phyloP scores from a whole-genome alignment of 2,113 vertebrate genomes.

The Cottus gobio region DNA sequence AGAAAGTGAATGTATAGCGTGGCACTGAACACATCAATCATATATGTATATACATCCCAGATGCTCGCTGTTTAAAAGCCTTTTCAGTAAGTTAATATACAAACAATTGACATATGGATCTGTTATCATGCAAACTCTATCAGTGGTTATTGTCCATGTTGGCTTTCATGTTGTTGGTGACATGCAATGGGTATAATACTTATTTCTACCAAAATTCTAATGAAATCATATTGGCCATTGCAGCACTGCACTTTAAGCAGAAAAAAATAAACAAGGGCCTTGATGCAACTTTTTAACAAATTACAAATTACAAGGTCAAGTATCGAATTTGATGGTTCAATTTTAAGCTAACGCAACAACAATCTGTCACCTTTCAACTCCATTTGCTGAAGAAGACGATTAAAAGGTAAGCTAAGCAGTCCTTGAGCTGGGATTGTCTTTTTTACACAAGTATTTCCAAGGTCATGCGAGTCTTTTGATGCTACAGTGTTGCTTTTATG shows the following conservation, averaged over 20 bases:
- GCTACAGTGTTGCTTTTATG: not conserved
- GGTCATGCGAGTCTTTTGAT: not conserved
- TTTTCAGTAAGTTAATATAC: not conserved
- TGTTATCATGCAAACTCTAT: too few relatives aligned
- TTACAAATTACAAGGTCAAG: not conserved
- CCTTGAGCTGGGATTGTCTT: not conserved
- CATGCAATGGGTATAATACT: not conserved
- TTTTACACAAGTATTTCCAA: not conserved
- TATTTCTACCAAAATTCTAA: not conserved
- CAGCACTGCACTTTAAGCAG: not conserved
- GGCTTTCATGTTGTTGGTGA: not conserved
- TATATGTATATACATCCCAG: not conserved
- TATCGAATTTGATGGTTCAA: not conserved
- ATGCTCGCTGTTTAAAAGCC: not conserved
- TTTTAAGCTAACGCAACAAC: not conserved
- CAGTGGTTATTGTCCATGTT: too few relatives aligned
- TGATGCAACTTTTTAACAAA: not conserved
- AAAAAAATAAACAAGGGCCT: not conserved
- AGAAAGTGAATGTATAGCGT: not conserved
- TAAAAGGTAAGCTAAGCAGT: not conserved
- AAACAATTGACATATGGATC: too few relatives aligned
- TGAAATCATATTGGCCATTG: not conserved
- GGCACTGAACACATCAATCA: slow-evolving; percentile 16
- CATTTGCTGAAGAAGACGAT: not conserved
- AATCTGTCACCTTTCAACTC: not conserved